Percentiles rank a stretch among this genome's conserved stretches.
Evolutionary conservation across 2,888 invertebrate species (phyloP).

Genomic region (Furcula furcula): DNA sequence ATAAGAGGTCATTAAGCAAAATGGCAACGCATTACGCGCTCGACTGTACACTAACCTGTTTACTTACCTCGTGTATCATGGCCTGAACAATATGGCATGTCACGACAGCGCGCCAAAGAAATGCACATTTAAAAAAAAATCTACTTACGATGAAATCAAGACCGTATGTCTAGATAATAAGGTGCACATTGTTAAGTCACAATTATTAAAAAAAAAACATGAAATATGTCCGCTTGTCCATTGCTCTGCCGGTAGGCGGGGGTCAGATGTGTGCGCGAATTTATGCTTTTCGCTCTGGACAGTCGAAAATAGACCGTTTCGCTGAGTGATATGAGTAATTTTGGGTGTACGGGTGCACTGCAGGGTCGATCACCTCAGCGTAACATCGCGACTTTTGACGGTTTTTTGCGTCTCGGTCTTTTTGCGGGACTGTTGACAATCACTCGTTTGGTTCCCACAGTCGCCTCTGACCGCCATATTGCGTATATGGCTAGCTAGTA

Average conservation of each 20-base stretch:
- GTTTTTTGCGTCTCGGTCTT: slow-evolving; percentile 45
- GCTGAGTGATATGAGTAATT: slow-evolving; percentile 41
- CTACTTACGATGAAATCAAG: slow-evolving; percentile 33
- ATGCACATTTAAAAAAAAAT: slow-evolving; percentile 46
- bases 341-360: slow-evolving; percentile 24
- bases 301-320: slow-evolving; percentile 51
- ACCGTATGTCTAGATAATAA: slow-evolving; percentile 47
- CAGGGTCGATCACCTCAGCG: slow-evolving; percentile 58
- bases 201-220: slow-evolving; percentile 51
- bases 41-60: slow-evolving; percentile 68
- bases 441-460: slow-evolving; percentile 51
- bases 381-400: slow-evolving; percentile 47
- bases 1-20: slow-evolving; percentile 60
- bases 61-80: slow-evolving; percentile 71
- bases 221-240: slow-evolving; percentile 75
- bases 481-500: no score
- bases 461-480: slow-evolving; percentile 34
- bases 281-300: slow-evolving; percentile 44
- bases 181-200: slow-evolving; percentile 39
- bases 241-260: slow-evolving; percentile 68
- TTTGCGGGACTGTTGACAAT: slow-evolving; percentile 55
- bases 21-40: slow-evolving; percentile 57
- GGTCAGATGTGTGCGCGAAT: slow-evolving; percentile 65
- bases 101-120: slow-evolving; percentile 65
- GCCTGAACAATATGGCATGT: slow-evolving; percentile 76